Evolutionary conservation across 2,113 vertebrate genomes (phyloP).

Genomic region (Dipodomys merriami): DNA sequence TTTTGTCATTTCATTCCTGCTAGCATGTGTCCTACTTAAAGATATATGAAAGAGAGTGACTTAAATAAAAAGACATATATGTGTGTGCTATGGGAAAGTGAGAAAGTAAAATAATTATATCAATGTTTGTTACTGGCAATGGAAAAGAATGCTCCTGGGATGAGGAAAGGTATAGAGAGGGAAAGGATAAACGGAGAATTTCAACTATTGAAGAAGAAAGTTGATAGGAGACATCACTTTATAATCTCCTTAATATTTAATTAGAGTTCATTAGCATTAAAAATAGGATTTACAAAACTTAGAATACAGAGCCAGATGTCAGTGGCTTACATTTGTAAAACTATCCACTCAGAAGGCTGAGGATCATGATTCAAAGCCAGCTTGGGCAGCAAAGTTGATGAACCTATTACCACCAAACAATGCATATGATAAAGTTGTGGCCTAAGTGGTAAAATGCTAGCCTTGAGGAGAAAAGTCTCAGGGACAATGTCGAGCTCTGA

Average conservation of each 20-base stretch:
- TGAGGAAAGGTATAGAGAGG: neutral
- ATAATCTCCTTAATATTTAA: neutral
- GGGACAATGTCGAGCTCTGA: too few relatives aligned
- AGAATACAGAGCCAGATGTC: neutral
- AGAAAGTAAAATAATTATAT: constrained; percentile 9
- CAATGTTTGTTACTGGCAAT: neutral
- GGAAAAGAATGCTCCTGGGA: neutral
- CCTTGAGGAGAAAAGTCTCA: too few relatives aligned
- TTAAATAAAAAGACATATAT: neutral
- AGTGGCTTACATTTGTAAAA: too few relatives aligned
- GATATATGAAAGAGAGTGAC: neutral
- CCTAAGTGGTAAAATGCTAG: too few relatives aligned
- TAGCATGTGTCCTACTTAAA: neutral
- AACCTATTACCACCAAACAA: too few relatives aligned
- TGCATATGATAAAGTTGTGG: too few relatives aligned
- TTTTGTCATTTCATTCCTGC: neutral
- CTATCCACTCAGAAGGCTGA: too few relatives aligned
- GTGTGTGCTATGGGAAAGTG: neutral
- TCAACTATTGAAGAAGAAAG: neutral
- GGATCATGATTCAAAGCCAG: too few relatives aligned
- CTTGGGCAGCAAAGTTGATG: too few relatives aligned
- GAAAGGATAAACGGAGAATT: neutral
- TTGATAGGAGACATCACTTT: neutral
- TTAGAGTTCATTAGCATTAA: neutral
- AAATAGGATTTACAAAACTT: neutral